Evolutionary conservation across 2,113 vertebrate species (phyloP).

Genomic region (Sigmodon hispidus): DNA sequence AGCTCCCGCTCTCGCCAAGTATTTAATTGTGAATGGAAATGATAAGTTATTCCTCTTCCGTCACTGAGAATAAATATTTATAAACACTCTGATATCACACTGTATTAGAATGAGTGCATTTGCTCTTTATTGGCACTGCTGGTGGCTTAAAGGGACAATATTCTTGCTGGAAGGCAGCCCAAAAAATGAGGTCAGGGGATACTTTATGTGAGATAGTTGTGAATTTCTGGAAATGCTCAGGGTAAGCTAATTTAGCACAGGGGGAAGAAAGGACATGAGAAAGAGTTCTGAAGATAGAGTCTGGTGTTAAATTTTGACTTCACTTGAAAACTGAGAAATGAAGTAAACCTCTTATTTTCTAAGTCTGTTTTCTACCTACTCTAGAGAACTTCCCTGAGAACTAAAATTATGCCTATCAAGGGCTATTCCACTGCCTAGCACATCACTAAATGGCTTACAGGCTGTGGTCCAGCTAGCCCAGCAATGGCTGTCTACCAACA

Average conservation of each 20-base stretch:
- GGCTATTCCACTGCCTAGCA: background rate
- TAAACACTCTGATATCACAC: constrained; percentile 69
- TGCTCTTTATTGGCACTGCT: background rate
- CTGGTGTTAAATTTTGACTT: background rate
- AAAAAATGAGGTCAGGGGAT: constrained; percentile 28
- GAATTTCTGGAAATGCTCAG: constrained; percentile 58
- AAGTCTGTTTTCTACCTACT: background rate
- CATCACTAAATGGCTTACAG: background rate
- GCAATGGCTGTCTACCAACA: background rate
- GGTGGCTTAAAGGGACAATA: background rate
- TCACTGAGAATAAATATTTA: constrained; percentile 83
- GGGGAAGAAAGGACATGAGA: constrained; percentile 60
- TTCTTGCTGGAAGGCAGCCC: background rate
- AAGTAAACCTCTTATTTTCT: constrained; percentile 32
- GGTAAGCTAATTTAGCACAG: constrained; percentile 65
- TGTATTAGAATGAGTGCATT: background rate
- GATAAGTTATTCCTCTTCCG: constrained; percentile 72
- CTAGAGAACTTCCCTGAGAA: background rate
- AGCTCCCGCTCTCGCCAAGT: constrained; percentile 78
- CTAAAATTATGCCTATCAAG: background rate
- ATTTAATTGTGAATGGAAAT: constrained; percentile 68
- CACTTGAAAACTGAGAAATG: constrained; percentile 48
- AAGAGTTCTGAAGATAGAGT: constrained; percentile 43
- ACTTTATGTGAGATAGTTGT: constrained; percentile 32
- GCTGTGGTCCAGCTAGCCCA: background rate